These are phyloP conservation scores for Diploscapter pachys DNA, from an alignment of 1,140 invertebrate species.

Conservation along the genomic window DNA sequence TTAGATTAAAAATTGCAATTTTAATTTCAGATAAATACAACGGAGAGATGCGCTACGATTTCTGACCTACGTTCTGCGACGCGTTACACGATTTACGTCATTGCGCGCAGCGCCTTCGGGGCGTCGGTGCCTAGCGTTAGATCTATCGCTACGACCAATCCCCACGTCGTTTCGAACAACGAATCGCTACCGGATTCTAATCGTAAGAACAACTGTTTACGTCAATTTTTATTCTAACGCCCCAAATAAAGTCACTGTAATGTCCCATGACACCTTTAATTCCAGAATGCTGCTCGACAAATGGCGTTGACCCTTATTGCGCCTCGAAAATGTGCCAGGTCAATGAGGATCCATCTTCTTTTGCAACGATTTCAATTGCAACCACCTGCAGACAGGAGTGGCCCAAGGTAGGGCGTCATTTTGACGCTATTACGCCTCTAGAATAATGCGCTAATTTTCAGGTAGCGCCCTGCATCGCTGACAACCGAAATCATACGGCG, in stretches of 20 bases:
- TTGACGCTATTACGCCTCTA: too few species aligned
- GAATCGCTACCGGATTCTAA: constrained; percentile 15
- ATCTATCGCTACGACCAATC: constrained; percentile 32
- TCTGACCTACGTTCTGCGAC: constrained; percentile 34
- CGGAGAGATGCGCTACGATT: constrained; percentile 35
- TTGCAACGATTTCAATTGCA: constrained; percentile 28
- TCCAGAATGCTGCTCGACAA: constrained; percentile 29
- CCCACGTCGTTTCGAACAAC: constrained; percentile 18
- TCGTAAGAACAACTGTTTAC: neutral
- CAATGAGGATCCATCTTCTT: constrained; percentile 19
- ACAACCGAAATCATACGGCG: constrained; percentile 30
- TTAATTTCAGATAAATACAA: constrained; percentile 29
- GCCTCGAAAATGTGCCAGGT: constrained; percentile 28
- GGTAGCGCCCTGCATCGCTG: constrained; percentile 33
- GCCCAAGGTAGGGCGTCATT: constrained; percentile 12
- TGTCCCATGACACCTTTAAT: too few species aligned
- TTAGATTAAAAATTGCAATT: too few species aligned
- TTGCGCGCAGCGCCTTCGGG: constrained; percentile 37
- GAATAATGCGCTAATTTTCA: too few species aligned
- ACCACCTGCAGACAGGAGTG: constrained; percentile 29
- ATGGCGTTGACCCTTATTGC: constrained; percentile 25
- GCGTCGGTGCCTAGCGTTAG: constrained; percentile 36
- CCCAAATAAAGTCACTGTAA: neutral
- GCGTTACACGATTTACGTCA: constrained; percentile 37
- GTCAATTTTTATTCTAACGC: neutral